Percentiles rank a stretch among this genome's conserved stretches.
Conservation (phyloP, 2,888 invertebrate species). For the Parochlus steinenii region DNA sequence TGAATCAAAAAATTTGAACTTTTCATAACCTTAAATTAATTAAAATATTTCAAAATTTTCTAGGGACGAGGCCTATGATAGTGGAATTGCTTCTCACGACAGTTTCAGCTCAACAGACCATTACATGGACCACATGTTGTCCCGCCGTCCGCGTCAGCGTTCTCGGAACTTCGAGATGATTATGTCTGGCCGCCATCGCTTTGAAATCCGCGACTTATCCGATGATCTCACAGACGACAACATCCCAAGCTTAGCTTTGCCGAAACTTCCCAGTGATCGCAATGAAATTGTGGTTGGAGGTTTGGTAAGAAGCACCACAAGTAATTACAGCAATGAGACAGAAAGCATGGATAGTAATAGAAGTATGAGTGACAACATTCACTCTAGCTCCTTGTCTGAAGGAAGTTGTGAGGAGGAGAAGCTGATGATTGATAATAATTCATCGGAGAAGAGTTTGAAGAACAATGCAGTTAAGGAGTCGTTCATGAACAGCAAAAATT, state of each 20-base stretch:
- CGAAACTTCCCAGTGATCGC: constrained; percentile 23
- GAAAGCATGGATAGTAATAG: constrained; percentile 3
- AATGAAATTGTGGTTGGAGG: constrained; percentile 7
- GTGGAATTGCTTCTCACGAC: constrained; percentile 29
- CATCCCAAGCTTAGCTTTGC: constrained; percentile 27
- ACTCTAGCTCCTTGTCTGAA: constrained; percentile 20
- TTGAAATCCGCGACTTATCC: constrained; percentile 51
- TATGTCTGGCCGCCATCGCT: constrained; percentile 52
- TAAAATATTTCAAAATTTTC: not conserved
- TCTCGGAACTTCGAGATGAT: constrained; percentile 58
- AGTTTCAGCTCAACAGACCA: constrained; percentile 11
- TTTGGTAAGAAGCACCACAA: constrained; percentile 9
- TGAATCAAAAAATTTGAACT: not conserved
- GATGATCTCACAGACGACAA: constrained; percentile 32
- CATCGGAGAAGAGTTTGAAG: constrained; percentile 32
- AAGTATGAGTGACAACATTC: not conserved
- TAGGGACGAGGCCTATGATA: constrained; percentile 29
- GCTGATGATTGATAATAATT: constrained; percentile 44
- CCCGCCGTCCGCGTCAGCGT: constrained; percentile 30
- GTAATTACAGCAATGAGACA: constrained; percentile 4
- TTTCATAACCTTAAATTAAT: not conserved
- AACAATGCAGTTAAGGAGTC: constrained; percentile 17
- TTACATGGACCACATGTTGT: constrained; percentile 3
- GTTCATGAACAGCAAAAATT: constrained; percentile 22
- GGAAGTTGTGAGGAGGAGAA: constrained; percentile 46